These are phyloP conservation scores for Alectura lathami DNA, from an alignment of 2,113 vertebrate species.

Conservation along the genomic window DNA sequence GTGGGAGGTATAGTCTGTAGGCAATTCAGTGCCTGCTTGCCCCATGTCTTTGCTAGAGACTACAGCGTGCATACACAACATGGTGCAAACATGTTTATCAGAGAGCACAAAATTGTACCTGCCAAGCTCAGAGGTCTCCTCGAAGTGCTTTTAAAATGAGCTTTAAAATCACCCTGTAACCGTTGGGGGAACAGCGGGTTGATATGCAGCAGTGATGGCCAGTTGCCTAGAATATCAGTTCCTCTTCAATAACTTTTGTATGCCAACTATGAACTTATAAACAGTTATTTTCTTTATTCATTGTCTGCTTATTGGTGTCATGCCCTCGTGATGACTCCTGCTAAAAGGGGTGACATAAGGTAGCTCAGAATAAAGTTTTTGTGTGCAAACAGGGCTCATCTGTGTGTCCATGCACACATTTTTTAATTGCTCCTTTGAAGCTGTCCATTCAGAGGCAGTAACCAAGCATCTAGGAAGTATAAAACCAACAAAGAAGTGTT, in stretches of 20 bases:
- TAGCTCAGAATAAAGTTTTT: slow-evolving; percentile 76
- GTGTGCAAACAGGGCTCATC: slow-evolving; percentile 72
- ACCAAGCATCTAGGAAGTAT: slow-evolving; percentile 66
- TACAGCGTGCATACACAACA: not conserved
- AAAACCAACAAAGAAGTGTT: slow-evolving; percentile 65
- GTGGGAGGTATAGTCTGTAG: not conserved
- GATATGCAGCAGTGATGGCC: slow-evolving; percentile 37
- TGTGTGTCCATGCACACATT: slow-evolving; percentile 68
- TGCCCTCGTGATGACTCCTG: slow-evolving; percentile 69
- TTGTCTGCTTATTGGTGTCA: slow-evolving; percentile 72
- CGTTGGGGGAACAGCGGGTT: not conserved
- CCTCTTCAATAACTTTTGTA: slow-evolving; percentile 68
- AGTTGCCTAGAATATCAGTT: slow-evolving; percentile 63
- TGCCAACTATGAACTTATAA: slow-evolving; percentile 71
- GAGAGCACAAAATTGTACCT: not conserved
- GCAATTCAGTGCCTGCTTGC: not conserved
- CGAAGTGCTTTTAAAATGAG: slow-evolving; percentile 1
- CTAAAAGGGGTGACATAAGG: slow-evolving; percentile 77
- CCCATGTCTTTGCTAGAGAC: not conserved
- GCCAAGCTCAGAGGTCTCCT: not conserved
- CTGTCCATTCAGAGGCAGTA: slow-evolving; percentile 50
- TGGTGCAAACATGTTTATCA: not conserved
- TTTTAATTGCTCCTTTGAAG: slow-evolving; percentile 75
- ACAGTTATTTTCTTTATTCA: slow-evolving; percentile 76
- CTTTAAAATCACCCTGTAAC: not conserved